These are phyloP conservation scores for Nerophis ophidion DNA, from an alignment of 2,113 vertebrate species.

Conservation along the genomic window DNA sequence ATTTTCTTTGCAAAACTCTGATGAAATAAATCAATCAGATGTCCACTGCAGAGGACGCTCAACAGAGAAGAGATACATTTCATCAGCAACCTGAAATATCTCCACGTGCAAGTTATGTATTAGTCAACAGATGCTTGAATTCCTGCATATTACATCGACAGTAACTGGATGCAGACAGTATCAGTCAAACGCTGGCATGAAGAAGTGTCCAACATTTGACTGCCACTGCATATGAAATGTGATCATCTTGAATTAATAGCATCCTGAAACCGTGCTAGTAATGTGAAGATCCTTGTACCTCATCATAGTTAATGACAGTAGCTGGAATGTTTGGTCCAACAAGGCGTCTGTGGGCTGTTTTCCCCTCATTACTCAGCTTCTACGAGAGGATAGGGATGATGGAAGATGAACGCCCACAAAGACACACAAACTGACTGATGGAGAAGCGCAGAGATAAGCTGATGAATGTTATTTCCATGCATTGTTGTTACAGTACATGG, in stretches of 20 bases:
- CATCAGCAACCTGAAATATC: neutral
- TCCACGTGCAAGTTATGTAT: slow-evolving; percentile 41
- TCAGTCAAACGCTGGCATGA: neutral
- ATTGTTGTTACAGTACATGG: slow-evolving; percentile 13
- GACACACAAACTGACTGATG: slow-evolving; percentile 42
- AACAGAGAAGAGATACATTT: neutral
- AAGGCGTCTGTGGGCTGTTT: slow-evolving; percentile 68
- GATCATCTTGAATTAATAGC: neutral
- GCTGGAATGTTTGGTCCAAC: slow-evolving; percentile 71
- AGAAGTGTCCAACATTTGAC: neutral
- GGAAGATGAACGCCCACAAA: slow-evolving; percentile 54
- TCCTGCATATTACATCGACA: slow-evolving; percentile 9
- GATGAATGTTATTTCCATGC: slow-evolving; percentile 25
- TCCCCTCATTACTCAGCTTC: slow-evolving; percentile 67
- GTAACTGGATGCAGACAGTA: neutral
- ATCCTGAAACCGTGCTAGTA: neutral
- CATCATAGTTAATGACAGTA: slow-evolving; percentile 73
- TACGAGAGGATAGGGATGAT: slow-evolving; percentile 63
- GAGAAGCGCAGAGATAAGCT: slow-evolving; percentile 23
- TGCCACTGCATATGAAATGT: neutral
- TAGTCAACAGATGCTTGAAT: slow-evolving; percentile 36
- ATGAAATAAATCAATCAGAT: too few species aligned
- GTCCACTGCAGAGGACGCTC: neutral
- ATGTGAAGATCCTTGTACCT: slow-evolving; percentile 62
- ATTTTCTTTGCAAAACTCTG: too few species aligned